A percentile compares a stretch with the other conserved stretches of the same genome.
Evolutionary conservation across 2,888 invertebrate species (phyloP).

Genomic region (Microctonus hyperodae): DNA sequence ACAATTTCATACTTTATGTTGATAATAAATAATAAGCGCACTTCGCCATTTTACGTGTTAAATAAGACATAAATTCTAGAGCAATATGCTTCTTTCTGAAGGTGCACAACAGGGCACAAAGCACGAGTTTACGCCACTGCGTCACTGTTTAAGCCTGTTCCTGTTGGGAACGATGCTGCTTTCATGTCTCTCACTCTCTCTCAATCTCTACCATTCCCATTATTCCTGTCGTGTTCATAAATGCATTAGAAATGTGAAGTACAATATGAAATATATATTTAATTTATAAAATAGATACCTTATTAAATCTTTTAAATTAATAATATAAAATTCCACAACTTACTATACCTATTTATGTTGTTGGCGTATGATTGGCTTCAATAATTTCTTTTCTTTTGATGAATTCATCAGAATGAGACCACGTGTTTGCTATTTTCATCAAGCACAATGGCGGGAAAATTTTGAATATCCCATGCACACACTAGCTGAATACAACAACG

Average conservation of each 20-base stretch:
- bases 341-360: not conserved
- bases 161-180: too few species aligned
- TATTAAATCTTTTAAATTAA: not conserved
- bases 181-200: not conserved
- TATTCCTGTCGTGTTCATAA: not conserved
- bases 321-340: not conserved
- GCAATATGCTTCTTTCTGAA: not conserved
- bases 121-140: constrained; percentile 23
- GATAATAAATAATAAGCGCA: constrained; percentile 52
- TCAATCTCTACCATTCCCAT: too few species aligned
- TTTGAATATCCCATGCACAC: not conserved
- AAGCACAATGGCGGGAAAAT: not conserved
- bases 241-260: not conserved
- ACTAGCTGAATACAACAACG: too few species aligned
- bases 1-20: not conserved
- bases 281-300: too few species aligned
- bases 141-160: constrained; percentile 16
- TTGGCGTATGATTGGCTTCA: not conserved
- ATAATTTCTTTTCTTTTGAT: not conserved
- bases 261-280: not conserved
- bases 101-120: not conserved
- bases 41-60: constrained; percentile 52
- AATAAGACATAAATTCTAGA: not conserved
- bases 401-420: not conserved
- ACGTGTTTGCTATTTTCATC: not conserved